Percentiles rank a stretch among this genome's conserved stretches.
phyloP scores from a whole-genome alignment of 2,797 vertebrate species.

The Natrix natrix region DNA sequence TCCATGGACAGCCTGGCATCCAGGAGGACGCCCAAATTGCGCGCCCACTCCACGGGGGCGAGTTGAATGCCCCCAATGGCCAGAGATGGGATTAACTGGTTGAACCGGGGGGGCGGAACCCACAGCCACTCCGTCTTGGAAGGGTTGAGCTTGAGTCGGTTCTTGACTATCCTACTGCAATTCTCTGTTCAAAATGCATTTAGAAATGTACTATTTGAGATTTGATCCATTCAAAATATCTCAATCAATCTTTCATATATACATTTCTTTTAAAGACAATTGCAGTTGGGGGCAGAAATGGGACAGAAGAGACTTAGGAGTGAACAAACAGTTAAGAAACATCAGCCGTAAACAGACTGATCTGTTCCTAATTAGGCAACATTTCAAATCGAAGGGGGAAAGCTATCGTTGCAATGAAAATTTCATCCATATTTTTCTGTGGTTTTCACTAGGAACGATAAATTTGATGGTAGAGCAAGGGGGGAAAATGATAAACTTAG shows the following conservation, averaged over 20 bases:
- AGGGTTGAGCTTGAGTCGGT: too few relatives aligned
- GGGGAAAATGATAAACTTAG: not conserved
- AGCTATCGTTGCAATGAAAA: not conserved
- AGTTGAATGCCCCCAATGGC: too few relatives aligned
- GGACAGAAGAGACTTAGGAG: not conserved
- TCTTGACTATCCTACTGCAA: not conserved
- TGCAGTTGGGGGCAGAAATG: not conserved
- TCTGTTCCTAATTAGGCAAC: not conserved
- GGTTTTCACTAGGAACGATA: not conserved
- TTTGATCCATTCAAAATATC: not conserved
- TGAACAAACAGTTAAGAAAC: not conserved
- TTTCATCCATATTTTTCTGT: not conserved
- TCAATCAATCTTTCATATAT: not conserved
- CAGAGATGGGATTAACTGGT: too few relatives aligned
- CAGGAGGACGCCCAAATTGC: too few relatives aligned
- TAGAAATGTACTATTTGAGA: not conserved
- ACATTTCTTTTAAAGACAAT: not conserved
- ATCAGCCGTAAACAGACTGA: not conserved
- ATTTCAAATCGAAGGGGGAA: not conserved
- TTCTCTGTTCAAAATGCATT: not conserved
- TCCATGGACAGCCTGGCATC: too few relatives aligned
- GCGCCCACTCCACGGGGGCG: too few relatives aligned
- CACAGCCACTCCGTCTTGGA: too few relatives aligned
- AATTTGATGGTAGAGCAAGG: not conserved
- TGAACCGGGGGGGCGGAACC: too few relatives aligned